Evolutionary conservation across 2,113 vertebrate species (phyloP).

Genomic region (Tragelaphus strepsiceros): DNA sequence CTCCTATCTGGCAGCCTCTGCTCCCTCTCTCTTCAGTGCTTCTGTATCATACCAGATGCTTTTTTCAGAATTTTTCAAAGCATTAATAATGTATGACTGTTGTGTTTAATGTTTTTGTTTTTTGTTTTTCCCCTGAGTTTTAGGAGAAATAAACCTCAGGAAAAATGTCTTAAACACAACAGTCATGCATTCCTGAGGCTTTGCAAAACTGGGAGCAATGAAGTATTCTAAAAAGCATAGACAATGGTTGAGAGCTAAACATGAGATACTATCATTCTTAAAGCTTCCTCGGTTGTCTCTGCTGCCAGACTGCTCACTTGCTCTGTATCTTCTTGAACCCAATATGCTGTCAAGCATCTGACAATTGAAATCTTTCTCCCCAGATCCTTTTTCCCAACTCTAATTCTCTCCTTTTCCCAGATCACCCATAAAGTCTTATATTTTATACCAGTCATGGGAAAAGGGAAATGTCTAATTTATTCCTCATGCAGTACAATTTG

Average conservation of each 20-base stretch:
- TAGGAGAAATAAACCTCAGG: neutral
- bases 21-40: neutral
- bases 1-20: neutral
- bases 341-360: neutral
- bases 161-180: neutral
- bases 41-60: neutral
- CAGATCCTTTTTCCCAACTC: neutral
- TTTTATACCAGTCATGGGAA: neutral
- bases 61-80: neutral
- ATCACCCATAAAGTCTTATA: neutral
- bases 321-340: neutral
- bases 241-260: neutral
- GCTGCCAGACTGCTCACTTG: neutral
- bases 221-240: neutral
- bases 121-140: neutral
- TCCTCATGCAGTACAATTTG: neutral
- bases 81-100: fast-evolving
- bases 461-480: neutral
- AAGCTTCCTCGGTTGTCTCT: neutral
- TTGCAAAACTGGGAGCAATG: neutral
- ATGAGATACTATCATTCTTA: neutral
- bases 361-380: neutral
- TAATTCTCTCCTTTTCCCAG: neutral
- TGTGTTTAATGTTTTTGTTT: neutral
- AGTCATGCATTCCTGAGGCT: neutral